Base-by-base conservation (phyloP, 2,888 invertebrate genomes). In the Papilio demoleus region DNA sequence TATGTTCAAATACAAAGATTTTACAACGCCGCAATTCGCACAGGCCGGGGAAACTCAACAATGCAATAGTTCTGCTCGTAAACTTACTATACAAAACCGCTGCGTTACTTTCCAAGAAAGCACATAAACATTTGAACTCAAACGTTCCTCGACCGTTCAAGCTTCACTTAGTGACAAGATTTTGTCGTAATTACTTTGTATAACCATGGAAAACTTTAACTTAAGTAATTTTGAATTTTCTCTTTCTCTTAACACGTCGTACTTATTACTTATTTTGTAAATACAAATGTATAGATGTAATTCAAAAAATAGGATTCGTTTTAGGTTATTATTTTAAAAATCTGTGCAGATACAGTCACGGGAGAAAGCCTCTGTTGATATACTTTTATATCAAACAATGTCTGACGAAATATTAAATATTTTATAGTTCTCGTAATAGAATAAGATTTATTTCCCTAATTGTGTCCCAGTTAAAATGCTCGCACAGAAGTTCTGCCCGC, bases 91-190 rank as follows among this genome's bases (percentile, higher is more conserved):
- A 63, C 73, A 70, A 70, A 75, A 74, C 74, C 73, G 64, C 70
- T 71, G 74, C 70, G 72, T 76, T 79, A 77, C 81, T 80, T 81
- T 81, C 81, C 73, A 74, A 70, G 64, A 61, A 71, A 62, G 68
- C 42, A 75, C 77, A 71, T 79, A 79, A 80, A 73, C 61, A 34
- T 50, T 59, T 36, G 40, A 64, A 64, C 65, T 40, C 50, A 42
- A 36, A 53, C 65, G 38, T 60, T 58, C 65, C 47, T 58, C 70
- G 60, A 65, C 60, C 64, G 50, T 53, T 53, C 27, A 24, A 47
- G 11, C 50, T 38, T 58, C 45, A 11, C 64, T 34, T 19, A 50
- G 65, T 65, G 65, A 69, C 65, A 42, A 59, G 40, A 65, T 59
- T 31, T 45, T 65, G 38, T 69, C 31, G 47, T 60, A 24, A 22